phyloP scores from a whole-genome alignment of 2,888 invertebrate genomes.

The Alentia gelatinosa region DNA sequence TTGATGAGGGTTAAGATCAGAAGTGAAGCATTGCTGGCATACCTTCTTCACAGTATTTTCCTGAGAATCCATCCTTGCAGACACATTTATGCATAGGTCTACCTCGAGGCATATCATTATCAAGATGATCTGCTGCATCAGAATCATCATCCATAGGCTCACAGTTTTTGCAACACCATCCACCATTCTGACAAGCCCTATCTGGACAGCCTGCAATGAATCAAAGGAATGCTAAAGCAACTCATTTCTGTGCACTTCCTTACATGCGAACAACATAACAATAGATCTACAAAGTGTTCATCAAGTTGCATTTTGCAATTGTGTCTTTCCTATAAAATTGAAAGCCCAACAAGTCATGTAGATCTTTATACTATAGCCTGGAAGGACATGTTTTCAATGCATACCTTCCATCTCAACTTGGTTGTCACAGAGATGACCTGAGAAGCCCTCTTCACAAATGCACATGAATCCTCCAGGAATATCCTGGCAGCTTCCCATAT shows the following conservation, averaged over 20 bases:
- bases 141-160: neutral
- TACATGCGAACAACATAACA: too few species aligned
- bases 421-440: neutral
- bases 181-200: neutral
- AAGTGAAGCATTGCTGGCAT: too few species aligned
- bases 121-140: neutral
- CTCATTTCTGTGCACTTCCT: too few species aligned
- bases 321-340: too few species aligned
- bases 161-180: neutral
- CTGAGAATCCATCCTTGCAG: neutral
- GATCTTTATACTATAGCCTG: too few species aligned
- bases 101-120: too few species aligned
- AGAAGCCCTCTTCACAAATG: conserved; percentile 11
- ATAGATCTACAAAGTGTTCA: too few species aligned
- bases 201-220: neutral
- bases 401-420: neutral
- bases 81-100: too few species aligned
- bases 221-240: too few species aligned
- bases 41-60: neutral
- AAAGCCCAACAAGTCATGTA: too few species aligned
- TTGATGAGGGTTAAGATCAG: too few species aligned
- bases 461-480: neutral
- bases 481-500: neutral
- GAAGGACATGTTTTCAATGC: neutral
- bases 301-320: too few species aligned